These are phyloP conservation scores for Brienomyrus brachyistius DNA, from an alignment of 2,113 vertebrate species.

Conservation along the genomic window DNA sequence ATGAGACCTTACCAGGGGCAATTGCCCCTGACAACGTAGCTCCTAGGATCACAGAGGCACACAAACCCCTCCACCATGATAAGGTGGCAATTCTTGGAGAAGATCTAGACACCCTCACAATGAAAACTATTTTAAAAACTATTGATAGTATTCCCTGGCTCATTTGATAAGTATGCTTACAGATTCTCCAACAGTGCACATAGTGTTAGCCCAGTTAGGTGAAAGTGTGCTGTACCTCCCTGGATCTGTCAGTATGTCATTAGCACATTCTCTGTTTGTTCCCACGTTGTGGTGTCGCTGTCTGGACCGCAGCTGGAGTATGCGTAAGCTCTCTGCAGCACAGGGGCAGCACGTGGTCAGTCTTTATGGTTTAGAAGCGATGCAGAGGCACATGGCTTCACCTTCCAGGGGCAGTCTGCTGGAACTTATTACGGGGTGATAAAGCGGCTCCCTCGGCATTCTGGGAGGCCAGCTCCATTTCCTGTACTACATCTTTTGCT, in stretches of 20 bases:
- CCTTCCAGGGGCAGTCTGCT: conserved; percentile 43
- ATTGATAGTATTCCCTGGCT: neutral
- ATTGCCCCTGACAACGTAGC: neutral
- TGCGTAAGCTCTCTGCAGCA: neutral
- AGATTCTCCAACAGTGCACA: neutral
- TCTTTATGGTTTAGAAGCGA: neutral
- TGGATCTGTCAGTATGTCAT: neutral
- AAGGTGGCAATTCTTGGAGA: neutral
- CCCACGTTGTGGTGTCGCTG: neutral
- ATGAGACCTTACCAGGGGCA: neutral
- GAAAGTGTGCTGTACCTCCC: neutral
- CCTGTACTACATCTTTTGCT: conserved; percentile 31
- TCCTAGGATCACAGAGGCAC: neutral
- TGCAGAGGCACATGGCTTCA: conserved; percentile 6
- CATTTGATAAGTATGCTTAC: neutral
- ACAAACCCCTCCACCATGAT: neutral
- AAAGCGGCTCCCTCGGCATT: conserved; percentile 15
- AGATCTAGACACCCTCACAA: neutral
- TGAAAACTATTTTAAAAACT: neutral
- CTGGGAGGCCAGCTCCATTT: conserved; percentile 32
- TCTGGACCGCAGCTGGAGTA: neutral
- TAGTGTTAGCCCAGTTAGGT: neutral
- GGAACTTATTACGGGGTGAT: conserved; percentile 47
- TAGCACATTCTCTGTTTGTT: neutral
- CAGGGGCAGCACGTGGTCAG: neutral